Base-by-base conservation (phyloP, 2,888 invertebrate genomes). In the Trachelus troglodyta region DNA sequence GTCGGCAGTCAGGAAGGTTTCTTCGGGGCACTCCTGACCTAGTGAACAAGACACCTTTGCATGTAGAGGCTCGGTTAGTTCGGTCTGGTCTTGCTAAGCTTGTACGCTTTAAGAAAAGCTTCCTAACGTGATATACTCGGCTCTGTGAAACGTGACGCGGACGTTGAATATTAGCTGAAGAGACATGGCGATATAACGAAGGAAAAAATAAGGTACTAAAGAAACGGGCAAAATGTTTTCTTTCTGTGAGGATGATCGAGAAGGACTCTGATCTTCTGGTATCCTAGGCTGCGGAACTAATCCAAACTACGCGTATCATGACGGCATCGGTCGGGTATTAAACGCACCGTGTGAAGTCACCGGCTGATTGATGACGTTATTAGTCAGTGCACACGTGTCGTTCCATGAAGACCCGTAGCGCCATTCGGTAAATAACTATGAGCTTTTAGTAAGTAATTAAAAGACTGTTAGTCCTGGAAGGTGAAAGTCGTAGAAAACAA, bases 301-400 rank as follows among this genome's bases (percentile, higher is more conserved):
- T 88, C 84, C 86, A 86, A 89, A 89, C 88, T 86, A 87, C 87
- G 87, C 89, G 87, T 89, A 89, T 89, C 89, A 89, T 87, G 87
- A 87, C 89, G 87, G 85, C 86, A 87, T 88, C 86, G 85, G 82
- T 84, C 11, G 83, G 85, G 83, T 83, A 86, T 88, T 87, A 87
- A 87, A 69, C 78, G 76, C 81, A 80, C 79, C 81, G 79, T 78
- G 85, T 87, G 86, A 87, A 86, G 87, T 87, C 88, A 86, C 85
- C 81, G 83, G 85, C 87, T 90, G 90, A 90, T 88, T 88, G 89
- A 90, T 90, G 89, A 84, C 85, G 90, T 89, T 87, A 90, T 90
- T 89, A 89, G 90, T 90, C 89, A 90, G 31, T 34, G 31, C 71
- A 15, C 31, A 71, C 31, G 31, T 31, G 31, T 31, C 71, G 71